Percentiles rank a stretch among this genome's conserved stretches.
Conservation (phyloP, 2,888 invertebrate genomes). For the Macaria notata region DNA sequence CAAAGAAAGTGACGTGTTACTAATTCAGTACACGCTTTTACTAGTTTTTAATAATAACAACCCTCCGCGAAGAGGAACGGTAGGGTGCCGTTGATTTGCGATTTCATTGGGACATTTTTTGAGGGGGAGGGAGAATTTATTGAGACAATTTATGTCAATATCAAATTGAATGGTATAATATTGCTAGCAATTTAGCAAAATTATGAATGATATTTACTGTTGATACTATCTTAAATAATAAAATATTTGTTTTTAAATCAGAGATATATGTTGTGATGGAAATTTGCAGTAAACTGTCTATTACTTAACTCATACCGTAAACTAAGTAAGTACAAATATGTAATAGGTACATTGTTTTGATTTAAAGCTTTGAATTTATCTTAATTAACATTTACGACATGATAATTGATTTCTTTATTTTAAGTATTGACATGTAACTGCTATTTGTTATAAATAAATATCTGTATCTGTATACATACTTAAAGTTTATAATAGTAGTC, state of each 20-base stretch:
- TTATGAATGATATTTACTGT: not conserved
- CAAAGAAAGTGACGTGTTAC: slow-evolving; percentile 56
- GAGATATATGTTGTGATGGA: too few relatives aligned
- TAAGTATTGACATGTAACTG: too few relatives aligned
- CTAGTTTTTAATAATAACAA: slow-evolving; percentile 60
- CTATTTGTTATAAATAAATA: too few relatives aligned
- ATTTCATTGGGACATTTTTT: slow-evolving; percentile 18
- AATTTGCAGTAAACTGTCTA: too few relatives aligned
- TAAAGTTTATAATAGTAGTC: too few relatives aligned
- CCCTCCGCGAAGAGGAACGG: slow-evolving; percentile 34
- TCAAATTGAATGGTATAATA: not conserved
- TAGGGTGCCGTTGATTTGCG: slow-evolving; percentile 31
- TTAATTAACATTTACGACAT: too few relatives aligned
- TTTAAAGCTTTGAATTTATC: too few relatives aligned
- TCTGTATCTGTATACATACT: too few relatives aligned
- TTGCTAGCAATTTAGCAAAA: not conserved
- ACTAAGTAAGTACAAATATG: too few relatives aligned
- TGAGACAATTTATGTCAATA: slow-evolving; percentile 4
- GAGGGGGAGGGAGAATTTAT: slow-evolving; percentile 1
- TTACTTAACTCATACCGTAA: too few relatives aligned
- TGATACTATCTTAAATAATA: not conserved
- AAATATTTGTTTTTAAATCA: not conserved
- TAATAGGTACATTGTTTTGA: too few relatives aligned
- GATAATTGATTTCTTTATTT: too few relatives aligned
- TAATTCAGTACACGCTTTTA: slow-evolving; percentile 62